These are phyloP conservation scores for Acanthiza pusilla DNA, from an alignment of 2,797 vertebrate species.

Conservation along the genomic window DNA sequence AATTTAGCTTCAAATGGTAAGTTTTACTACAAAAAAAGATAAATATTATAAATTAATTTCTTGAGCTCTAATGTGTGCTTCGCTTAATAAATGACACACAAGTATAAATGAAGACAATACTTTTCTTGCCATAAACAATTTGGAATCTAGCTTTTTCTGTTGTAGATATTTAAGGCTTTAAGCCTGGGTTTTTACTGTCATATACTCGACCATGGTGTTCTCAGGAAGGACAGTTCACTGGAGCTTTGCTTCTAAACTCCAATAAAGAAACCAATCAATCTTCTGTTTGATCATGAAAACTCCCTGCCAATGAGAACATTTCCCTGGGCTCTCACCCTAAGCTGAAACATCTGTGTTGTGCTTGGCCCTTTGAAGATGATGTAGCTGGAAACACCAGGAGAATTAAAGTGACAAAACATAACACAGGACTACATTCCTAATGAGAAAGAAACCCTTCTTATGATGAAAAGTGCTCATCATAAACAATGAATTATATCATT, in stretches of 20 bases:
- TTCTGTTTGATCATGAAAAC: background rate
- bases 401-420: conserved; percentile 34
- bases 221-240: background rate
- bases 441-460: conserved; percentile 8
- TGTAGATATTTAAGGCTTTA: background rate
- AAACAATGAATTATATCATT: background rate
- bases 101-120: background rate
- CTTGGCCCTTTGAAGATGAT: conserved; percentile 31
- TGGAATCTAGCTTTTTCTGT: background rate
- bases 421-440: background rate
- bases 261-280: background rate
- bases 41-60: background rate
- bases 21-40: background rate
- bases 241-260: background rate
- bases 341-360: background rate
- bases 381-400: conserved; percentile 16
- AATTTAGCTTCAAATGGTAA: background rate
- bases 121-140: background rate
- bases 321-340: background rate
- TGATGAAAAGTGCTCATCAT: background rate
- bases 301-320: background rate
- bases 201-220: background rate
- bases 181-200: background rate
- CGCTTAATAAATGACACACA: background rate
- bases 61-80: background rate